Evolutionary conservation across 35 echinoderm and acorn worm species (phyloP).

Genomic region (Nesometra sesokonis): DNA sequence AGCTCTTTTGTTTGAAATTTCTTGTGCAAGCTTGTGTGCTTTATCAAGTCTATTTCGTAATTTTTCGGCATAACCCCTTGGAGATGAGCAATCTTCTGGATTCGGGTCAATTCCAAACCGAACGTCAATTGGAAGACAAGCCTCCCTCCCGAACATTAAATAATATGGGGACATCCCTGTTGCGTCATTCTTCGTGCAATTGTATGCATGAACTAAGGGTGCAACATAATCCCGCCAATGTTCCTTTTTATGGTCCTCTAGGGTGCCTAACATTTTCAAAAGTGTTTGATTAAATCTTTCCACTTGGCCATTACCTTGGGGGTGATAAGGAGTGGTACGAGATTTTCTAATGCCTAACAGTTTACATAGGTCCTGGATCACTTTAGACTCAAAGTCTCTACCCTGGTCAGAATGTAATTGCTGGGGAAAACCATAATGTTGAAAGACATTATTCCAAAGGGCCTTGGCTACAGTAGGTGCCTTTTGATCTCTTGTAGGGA

Average conservation of each 20-base stretch:
- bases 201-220: background rate
- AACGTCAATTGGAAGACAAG: background rate
- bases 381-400: background rate
- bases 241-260: background rate
- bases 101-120: background rate
- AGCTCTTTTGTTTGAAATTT: too few species aligned
- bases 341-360: conserved; percentile 18
- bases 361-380: conserved; percentile 36
- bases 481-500: background rate
- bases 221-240: background rate
- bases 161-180: background rate
- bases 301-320: background rate
- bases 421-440: too few species aligned
- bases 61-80: too few species aligned
- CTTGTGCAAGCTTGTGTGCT: too few species aligned
- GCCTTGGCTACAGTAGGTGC: background rate
- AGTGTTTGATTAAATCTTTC: background rate
- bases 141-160: background rate
- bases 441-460: background rate
- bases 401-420: too few species aligned
- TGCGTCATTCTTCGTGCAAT: background rate
- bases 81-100: background rate
- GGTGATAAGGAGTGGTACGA: conserved; percentile 26
- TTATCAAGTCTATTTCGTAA: too few species aligned
- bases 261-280: background rate